phyloP scores from a whole-genome alignment of 2,888 invertebrate species.

The Scaptomyza parva region DNA sequence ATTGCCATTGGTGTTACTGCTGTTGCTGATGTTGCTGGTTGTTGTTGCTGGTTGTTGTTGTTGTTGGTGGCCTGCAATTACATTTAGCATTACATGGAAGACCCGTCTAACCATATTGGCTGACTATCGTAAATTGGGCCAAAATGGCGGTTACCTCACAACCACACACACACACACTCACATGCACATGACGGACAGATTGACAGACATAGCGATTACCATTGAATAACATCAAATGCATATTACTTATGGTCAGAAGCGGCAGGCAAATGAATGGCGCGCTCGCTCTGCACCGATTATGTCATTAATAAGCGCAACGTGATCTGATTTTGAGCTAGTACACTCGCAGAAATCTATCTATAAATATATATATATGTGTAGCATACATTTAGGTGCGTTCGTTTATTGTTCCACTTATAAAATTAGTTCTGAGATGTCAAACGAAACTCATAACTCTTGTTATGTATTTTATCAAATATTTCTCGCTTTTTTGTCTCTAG shows the following conservation, averaged over 20 bases:
- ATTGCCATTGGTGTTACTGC: background rate
- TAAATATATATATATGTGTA: too few relatives aligned
- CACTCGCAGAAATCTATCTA: too few relatives aligned
- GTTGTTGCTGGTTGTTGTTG: slow-evolving; percentile 2
- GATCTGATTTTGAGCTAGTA: slow-evolving; percentile 10
- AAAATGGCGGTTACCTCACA: slow-evolving; percentile 4
- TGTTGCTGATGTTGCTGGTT: slow-evolving; percentile 9
- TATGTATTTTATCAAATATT: too few relatives aligned
- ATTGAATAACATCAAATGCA: slow-evolving; percentile 12
- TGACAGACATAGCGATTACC: slow-evolving; percentile 18
- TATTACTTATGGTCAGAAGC: slow-evolving; percentile 29
- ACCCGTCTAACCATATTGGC: slow-evolving; percentile 18
- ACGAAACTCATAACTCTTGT: too few relatives aligned
- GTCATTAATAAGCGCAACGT: slow-evolving; percentile 32
- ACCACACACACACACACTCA: background rate
- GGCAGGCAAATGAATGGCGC: slow-evolving; percentile 39
- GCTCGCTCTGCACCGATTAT: slow-evolving; percentile 43
- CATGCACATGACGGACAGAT: slow-evolving; percentile 13
- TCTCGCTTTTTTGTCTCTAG: background rate
- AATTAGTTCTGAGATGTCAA: too few relatives aligned
- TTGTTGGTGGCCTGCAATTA: slow-evolving; percentile 36
- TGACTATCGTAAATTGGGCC: slow-evolving; percentile 8
- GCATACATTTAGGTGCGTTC: too few relatives aligned
- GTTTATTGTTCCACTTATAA: too few relatives aligned
- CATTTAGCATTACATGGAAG: slow-evolving; percentile 46